Base-by-base conservation (phyloP, 2,888 invertebrate genomes). In the Hypena proboscidalis region DNA sequence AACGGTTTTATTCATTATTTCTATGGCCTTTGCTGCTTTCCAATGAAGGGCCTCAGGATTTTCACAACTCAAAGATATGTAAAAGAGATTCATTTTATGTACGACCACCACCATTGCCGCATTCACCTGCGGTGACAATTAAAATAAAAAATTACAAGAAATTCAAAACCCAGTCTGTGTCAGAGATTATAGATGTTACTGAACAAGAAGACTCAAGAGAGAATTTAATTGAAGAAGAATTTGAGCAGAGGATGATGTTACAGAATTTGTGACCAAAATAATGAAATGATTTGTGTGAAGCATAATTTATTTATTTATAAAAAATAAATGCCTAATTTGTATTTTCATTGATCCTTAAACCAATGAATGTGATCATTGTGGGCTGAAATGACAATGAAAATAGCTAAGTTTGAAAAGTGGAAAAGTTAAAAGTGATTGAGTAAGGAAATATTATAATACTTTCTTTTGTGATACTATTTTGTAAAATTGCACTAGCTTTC, bases 21-120 rank as follows among this genome's bases (percentile, higher is more conserved):
- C 44, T 83, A 19, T 85, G 84, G 83, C 84, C 87, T 7, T 65
- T 85, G 73, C 46, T 85, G 19, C 65, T 86, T n/a, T 82, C 87
- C 0, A 82, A 80, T 58, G 72, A 69, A 44, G 7, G 21, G 2
- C 63, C 60, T 11, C 13, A 1, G 21, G 37, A 44, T 1, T 31
- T 14, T 19, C 22, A 4, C 20, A 29, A 23, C 9, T 13, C 31
- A 17, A 34, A 32, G 10, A 6, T 26, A 4, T 9, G 34, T 6
- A 45, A 40, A 31, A 41, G 0, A 19, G 22, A 42, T 32, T 44
- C 52, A 2, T 26, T 36, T 30, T 49, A 41, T 34, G 7, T 27
- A 0, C 44, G 47, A 27, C 57, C 45, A 15, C 37, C 34, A 4
- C 23, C 15, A 25, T 22, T 51, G 15, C 59, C 53, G 13, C 23